Evolutionary conservation across 1,140 invertebrate species (phyloP).

Genomic region (Aculops lycopersici): DNA sequence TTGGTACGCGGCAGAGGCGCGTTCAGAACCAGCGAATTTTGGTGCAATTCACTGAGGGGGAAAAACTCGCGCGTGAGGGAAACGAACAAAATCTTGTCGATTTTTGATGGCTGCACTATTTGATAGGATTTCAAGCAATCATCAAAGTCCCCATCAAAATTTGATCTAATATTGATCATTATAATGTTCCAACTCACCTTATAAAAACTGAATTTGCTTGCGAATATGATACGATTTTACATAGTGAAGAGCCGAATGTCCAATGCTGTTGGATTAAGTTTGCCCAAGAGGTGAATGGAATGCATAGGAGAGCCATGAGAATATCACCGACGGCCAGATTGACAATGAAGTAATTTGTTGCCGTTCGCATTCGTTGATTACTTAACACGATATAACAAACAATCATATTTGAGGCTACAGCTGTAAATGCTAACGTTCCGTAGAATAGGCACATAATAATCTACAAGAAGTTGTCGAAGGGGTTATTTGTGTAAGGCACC

Average conservation of each 20-base stretch:
- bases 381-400: slow-evolving; percentile 46
- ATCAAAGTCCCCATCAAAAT: too few relatives aligned
- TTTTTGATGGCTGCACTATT: too few relatives aligned
- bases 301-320: slow-evolving; percentile 44
- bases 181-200: too few relatives aligned
- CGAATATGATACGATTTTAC: slow-evolving; percentile 37
- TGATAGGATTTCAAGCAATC: too few relatives aligned
- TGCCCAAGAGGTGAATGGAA: slow-evolving; percentile 46
- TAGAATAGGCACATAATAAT: slow-evolving; percentile 33
- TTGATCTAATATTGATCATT: too few relatives aligned
- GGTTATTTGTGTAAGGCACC: too few relatives aligned
- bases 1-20: too few relatives aligned
- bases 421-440: slow-evolving; percentile 32
- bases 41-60: too few relatives aligned
- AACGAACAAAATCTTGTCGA: too few relatives aligned
- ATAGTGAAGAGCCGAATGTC: slow-evolving; percentile 43
- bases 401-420: slow-evolving; percentile 37
- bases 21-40: too few relatives aligned
- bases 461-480: not conserved
- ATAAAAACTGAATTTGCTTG: slow-evolving; percentile 13
- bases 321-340: slow-evolving; percentile 53
- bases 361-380: slow-evolving; percentile 42
- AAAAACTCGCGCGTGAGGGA: too few relatives aligned
- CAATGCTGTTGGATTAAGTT: slow-evolving; percentile 38
- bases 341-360: slow-evolving; percentile 55